Base-by-base conservation (phyloP, 2,888 invertebrate genomes). In the Mylabris sibirica region DNA sequence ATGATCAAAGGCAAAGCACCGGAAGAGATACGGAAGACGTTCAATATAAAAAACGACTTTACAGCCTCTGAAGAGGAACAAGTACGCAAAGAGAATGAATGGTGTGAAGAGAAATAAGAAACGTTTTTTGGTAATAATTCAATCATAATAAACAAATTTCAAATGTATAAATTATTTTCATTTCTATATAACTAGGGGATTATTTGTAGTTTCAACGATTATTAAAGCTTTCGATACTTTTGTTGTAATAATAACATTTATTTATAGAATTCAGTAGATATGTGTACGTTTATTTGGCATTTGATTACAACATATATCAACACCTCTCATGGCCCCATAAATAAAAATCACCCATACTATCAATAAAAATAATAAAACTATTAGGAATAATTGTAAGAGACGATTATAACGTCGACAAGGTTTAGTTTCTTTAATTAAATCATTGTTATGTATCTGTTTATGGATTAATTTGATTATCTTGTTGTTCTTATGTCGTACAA, bases 1-100 rank as follows among this genome's bases (percentile, higher is more conserved):
- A 98, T 98, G 98, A 98, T 98, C 78, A 98, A 98, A 84, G 97
- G 97, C 14, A 98, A 98, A 83, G 96, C 97, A n/a, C 97, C 97
- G 0, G 97, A 98, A 80, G 98, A 98, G 84, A 98, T 98, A 72
- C 91, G 98, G 11, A 97, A 97, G 84, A 97, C 97, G 0, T 98
- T 98, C 84, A 97, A 97, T 83, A 98, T 98, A 72, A 97, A 97
- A 85, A 98, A 97, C 85, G 98, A 98, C 84, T 98, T 98, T 78
- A 94, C 95, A 8, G 94, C 97, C 2, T 93, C 95, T 44, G 99
- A 99, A 84, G 99, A 99, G 85, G 98, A 98, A 79, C 98, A 98
- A 86, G 97, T 98, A n/a, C 92, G 96, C 79, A 96, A 95, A 82
- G 96, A 97, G 83, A 97, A 97, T 84, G 96, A 96, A 81, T 97